Base-by-base conservation (phyloP, 1,140 invertebrate genomes). In the Euwallacea fornicatus region DNA sequence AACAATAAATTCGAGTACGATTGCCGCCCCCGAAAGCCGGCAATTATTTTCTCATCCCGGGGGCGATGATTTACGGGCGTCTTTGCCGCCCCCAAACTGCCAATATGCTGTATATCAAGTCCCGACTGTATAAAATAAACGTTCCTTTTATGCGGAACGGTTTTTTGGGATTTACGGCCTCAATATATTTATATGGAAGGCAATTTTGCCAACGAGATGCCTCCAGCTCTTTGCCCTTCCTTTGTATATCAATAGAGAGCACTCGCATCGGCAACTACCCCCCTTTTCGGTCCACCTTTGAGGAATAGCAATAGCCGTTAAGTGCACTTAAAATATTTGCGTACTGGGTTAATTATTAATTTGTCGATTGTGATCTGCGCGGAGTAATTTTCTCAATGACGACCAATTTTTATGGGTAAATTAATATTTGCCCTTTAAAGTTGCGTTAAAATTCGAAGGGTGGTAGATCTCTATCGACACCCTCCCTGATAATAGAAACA, bases 131-230 rank as follows among this genome's bases (percentile, higher is more conserved):
- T 78, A 76, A 78, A 79, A 80, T 79, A 79, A 78, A 78, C 76
- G 74, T 78, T 76, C 77, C 75, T 76, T 78, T 79, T 79, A 78
- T 77, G 76, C 76, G 74, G 77, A 77, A 79, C 74, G 77, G 77
- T 78, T 78, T 75, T 74, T 72, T 61, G 68, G 74, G 80, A 81
- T 81, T 81, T 81, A 81, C 77, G 73, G 74, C 79, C 72, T 75
- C 80, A 78, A 81, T 81, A 80, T 81, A 81, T 81, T 81, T 81
- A 80, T 81, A 80, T 80, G 77, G 80, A 77, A 81, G 78, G 80
- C 79, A 81, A 81, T 81, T 81, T 81, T 73, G 77, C 21, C 69
- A 55, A 56, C 43, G 42, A 50, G 46, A 50, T 56, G 50, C 69
- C 46, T 60, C 53, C 65, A 75, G 66, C 65, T 75, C 70, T 66